Conservation (phyloP, 2,888 invertebrate species). For the Ichneumoninae sp. region DNA sequence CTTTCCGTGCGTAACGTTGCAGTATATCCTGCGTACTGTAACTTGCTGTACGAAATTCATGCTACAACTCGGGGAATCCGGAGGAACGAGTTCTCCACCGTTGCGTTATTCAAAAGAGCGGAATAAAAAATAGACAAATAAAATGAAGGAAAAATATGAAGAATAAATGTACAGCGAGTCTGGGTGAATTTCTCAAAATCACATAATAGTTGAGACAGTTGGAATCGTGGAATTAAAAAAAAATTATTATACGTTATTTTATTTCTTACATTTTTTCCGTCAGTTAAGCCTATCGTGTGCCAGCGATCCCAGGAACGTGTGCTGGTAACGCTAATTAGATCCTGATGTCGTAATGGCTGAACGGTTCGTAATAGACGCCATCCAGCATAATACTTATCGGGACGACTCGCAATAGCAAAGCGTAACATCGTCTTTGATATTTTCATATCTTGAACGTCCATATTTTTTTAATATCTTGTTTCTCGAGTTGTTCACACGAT, state of each 20-base stretch:
- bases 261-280: neutral
- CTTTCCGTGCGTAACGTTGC: conserved; percentile 7
- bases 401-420: conserved; percentile 23
- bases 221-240: neutral
- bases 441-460: neutral
- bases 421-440: neutral
- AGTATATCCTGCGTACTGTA: conserved; percentile 11
- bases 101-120: conserved; percentile 36
- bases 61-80: conserved; percentile 33
- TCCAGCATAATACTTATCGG: conserved; percentile 44
- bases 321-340: conserved; percentile 52
- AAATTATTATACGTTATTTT: neutral
- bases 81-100: conserved; percentile 38
- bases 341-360: conserved; percentile 58
- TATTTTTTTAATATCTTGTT: neutral
- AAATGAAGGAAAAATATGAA: neutral
- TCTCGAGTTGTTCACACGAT: neutral
- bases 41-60: conserved; percentile 4
- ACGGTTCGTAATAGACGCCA: conserved; percentile 59
- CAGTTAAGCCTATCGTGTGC: conserved; percentile 14
- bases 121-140: neutral
- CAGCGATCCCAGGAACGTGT: conserved; percentile 20
- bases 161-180: neutral
- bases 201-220: neutral
- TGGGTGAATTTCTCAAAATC: conserved; percentile 18